These are phyloP conservation scores for Champsocephalus gunnari DNA, from an alignment of 2,797 vertebrate genomes.

Conservation along the genomic window DNA sequence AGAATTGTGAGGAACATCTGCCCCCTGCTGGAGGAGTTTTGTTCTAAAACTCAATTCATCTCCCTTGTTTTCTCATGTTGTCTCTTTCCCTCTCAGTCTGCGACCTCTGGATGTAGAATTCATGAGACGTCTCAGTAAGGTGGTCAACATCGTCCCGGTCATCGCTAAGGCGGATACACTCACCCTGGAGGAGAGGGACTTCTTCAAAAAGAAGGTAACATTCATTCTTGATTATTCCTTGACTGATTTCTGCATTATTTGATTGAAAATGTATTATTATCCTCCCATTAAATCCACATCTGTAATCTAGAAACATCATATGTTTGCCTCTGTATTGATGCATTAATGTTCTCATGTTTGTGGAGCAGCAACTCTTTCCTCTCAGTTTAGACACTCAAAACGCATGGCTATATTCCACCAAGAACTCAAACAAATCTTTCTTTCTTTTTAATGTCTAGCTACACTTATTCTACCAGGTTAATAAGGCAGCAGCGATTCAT, in stretches of 20 bases:
- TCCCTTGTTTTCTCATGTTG: neutral
- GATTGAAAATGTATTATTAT: neutral
- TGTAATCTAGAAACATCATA: neutral
- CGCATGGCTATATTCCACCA: conserved; percentile 7
- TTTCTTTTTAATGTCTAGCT: conserved; percentile 1
- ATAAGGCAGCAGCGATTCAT: conserved; percentile 24
- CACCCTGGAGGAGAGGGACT: conserved; percentile 96
- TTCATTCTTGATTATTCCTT: neutral
- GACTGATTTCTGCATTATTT: neutral
- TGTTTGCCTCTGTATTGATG: neutral
- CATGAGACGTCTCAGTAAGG: conserved; percentile 98
- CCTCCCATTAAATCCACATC: neutral
- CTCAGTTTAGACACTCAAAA: conserved; percentile 2
- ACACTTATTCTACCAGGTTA: conserved; percentile 13
- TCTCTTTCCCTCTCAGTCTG: conserved; percentile 82
- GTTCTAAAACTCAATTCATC: neutral
- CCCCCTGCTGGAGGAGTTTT: conserved; percentile 61
- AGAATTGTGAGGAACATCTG: conserved; percentile 33
- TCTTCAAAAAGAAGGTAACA: conserved; percentile 95
- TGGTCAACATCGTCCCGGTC: conserved; percentile 98
- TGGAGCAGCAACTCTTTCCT: conserved; percentile 7
- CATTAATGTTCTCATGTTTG: conserved; percentile 21
- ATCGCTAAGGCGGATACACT: conserved; percentile 97
- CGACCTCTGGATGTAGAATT: conserved; percentile 97
- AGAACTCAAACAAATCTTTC: conserved; percentile 5